Base-by-base conservation (phyloP, 2,113 vertebrate genomes). In the Hyla sarda region DNA sequence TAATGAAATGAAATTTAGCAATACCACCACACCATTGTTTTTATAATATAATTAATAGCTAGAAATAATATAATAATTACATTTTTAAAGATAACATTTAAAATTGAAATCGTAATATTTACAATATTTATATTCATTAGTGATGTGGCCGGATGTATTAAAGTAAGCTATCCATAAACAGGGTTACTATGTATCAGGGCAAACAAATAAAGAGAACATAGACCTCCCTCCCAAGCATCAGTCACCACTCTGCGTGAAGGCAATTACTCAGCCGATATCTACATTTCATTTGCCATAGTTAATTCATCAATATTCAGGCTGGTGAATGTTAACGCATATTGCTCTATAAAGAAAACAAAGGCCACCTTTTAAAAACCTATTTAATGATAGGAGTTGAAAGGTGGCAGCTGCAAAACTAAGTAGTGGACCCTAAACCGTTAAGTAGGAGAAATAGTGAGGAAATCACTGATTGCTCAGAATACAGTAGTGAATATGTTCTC, bases 381-480 rank as follows among this genome's bases (percentile, higher is more conserved):
- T 91, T 88, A 89, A 89, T 89, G 91, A 93, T 92, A 90, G 91
- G 90, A 89, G 90, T 91, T 95, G 92, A 95, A 94, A 94, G 94
- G 94, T 92, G 93, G 92, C 94, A 95, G 95, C 94, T 95, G 94
- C 93, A 80, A 34, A 52, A 93, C 92, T 89, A 92, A 93, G 93
- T 92, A 94, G 92, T 94, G 93, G 93, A 93, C 93, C 90, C 88
- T 91, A 96, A 97, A 97, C 96, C 95, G 90, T 93, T 92, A 91
- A 92, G 94, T 92, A 95, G 90, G 96, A 96, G 94, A 90, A 93
- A 95, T 92, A 89, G 89, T 90, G 92, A 93, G 93, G 94, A 95
- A 93, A 86, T 92, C 94, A 93, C 92, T 98, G 97, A 98, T 97
- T 98, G 96, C 96, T 94, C 62, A 88, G 85, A 90, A 96, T 91